Percentiles rank a stretch among this genome's conserved stretches.
phyloP scores from a whole-genome alignment of 2,888 invertebrate genomes.

The Ennomos erosarius region DNA sequence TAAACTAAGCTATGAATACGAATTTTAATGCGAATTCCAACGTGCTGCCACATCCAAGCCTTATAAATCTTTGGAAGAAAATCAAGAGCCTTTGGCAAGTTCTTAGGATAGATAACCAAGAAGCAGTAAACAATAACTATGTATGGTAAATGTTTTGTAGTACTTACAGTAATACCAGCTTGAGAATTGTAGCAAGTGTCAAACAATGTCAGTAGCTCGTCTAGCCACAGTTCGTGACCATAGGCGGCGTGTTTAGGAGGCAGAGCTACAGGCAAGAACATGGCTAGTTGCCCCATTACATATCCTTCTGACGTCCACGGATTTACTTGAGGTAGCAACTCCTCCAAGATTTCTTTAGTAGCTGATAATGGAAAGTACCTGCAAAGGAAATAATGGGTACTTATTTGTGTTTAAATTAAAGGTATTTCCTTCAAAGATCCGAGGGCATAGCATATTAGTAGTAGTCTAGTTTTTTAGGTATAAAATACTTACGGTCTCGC shows the following conservation, averaged over 20 bases:
- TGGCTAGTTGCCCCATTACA: conserved; percentile 87
- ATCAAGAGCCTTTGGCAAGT: no score
- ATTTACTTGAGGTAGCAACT: conserved; percentile 91
- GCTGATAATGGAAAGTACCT: conserved; percentile 90
- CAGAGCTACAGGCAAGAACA: conserved; percentile 91
- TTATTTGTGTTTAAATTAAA: no score
- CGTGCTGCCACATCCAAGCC: no score
- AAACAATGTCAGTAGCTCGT: conserved; percentile 92
- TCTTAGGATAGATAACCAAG: no score
- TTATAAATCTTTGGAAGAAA: no score
- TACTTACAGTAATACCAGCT: conserved; percentile 83
- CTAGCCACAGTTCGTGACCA: conserved; percentile 92
- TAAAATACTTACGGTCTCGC: conserved; percentile 78
- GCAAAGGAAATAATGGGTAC: conserved; percentile 38
- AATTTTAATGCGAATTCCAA: no score
- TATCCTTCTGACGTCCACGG: conserved; percentile 87
- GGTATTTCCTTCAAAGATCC: no score
- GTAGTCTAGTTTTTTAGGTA: neutral
- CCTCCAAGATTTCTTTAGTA: conserved; percentile 94
- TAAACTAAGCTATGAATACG: no score
- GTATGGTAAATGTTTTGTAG: neutral
- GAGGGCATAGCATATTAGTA: no score
- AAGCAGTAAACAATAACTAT: no score
- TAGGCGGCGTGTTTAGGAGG: conserved; percentile 85
- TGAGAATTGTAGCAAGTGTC: conserved; percentile 90